phyloP scores from a whole-genome alignment of 2,888 invertebrate species.

The Odontocerum albicorne region DNA sequence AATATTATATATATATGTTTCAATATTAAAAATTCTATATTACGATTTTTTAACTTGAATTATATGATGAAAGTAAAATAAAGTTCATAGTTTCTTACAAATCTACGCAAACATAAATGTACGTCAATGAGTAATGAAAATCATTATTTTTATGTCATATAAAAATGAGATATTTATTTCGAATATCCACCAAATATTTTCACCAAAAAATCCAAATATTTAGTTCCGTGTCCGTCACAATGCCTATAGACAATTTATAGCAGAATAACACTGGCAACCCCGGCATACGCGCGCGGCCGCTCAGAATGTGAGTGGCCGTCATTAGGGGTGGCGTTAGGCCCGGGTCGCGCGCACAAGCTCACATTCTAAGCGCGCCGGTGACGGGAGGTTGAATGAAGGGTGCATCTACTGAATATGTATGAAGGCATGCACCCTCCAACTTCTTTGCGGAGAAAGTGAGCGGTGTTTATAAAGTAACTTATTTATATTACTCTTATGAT shows the following conservation, averaged over 20 bases:
- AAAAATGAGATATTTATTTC: too few relatives aligned
- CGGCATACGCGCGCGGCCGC: slow-evolving; percentile 12
- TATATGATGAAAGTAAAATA: not conserved
- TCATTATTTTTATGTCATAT: too few relatives aligned
- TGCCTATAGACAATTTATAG: slow-evolving; percentile 37
- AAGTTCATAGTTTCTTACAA: not conserved
- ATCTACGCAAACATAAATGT: not conserved
- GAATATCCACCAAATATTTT: slow-evolving; percentile 2
- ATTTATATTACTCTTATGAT: too few relatives aligned
- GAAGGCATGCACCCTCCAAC: slow-evolving; percentile 47
- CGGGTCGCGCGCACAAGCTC: slow-evolving; percentile 20
- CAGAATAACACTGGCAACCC: slow-evolving; percentile 27
- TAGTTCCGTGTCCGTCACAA: slow-evolving; percentile 33
- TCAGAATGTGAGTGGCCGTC: slow-evolving; percentile 40
- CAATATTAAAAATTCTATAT: too few relatives aligned
- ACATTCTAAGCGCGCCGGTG: slow-evolving; percentile 37
- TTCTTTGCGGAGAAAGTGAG: slow-evolving; percentile 35
- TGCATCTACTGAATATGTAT: slow-evolving; percentile 69
- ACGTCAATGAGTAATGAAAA: not conserved
- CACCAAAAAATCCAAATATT: slow-evolving; percentile 17
- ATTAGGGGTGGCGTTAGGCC: slow-evolving; percentile 43
- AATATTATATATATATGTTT: too few relatives aligned
- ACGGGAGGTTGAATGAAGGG: slow-evolving; percentile 45
- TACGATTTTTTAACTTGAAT: too few relatives aligned
- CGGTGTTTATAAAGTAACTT: slow-evolving; percentile 29